Base-by-base conservation (phyloP, 2,888 invertebrate species). In the Drosophila dives region DNA sequence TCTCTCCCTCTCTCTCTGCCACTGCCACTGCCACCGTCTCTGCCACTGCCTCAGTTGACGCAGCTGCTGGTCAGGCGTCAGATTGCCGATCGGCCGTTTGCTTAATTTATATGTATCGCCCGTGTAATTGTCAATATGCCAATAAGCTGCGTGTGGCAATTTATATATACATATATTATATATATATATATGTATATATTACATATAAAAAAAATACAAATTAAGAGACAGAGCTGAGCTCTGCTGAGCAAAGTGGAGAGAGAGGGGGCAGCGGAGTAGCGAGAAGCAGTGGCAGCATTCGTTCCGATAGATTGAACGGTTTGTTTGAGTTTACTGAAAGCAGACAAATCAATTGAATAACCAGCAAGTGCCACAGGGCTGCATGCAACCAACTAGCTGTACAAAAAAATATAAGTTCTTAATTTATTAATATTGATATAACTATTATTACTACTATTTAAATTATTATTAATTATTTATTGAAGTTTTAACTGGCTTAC, bases 101-200 rank as follows among this genome's bases (percentile, higher is more conserved):
- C 85, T 90, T 90, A 90, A 86, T 86, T 86, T 86, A 86, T 86
- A 86, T 86, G 90, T 88, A 89, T 87, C 88, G 88, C 67, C 75
- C 81, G 86, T 89, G 90, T 90, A 88, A 90, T 88, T 88, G 90
- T 90, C 87, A 88, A 87, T 88, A 88, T 89, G 87, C 88, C 87
- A 87, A 90, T 90, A 90, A 83, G 85, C 90, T 72, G 81, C 74
- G 81, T 88, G 90, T 71, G 85, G 70, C 72, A 69, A 80, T 32
- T 62, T 29, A 64, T 34, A 71, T 34, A 63, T 49, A 64, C 49
- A 58, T 26, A 53, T n/a, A 58, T 6, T n/a, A 42, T n/a, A 20
- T 73, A 71, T 59, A 61, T 26, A 71, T 29, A 50, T 42, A 60
- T 48, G 51, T 26, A 51, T 17, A 70, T 11, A 40, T 23, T 23